Evolutionary conservation across 2,113 vertebrate genomes (phyloP), one percentile per base, ranked within the genome.

Genomic region (Pao palembangensis): DNA sequence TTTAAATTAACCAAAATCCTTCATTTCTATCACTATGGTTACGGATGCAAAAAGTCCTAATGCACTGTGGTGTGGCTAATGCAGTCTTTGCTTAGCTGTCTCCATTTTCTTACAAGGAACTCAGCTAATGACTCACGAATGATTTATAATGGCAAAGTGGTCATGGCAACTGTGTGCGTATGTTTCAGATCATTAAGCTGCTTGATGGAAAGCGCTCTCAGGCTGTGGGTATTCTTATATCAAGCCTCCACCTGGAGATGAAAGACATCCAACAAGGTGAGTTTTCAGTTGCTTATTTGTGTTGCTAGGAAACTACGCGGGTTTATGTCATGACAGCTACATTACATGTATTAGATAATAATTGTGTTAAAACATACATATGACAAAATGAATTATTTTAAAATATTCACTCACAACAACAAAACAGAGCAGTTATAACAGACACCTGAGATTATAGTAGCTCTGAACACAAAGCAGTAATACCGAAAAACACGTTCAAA

Each of bases 201-300:
- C 66, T 99, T 86, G 95, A 98, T 76, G 92, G 93, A 70, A 99
- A 96, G 58, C 91, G 96, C 51, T 99, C 96, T 75, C 94, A 98
- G 78, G 91, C 94, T 46, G 96, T 99, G 72, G 96, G 95, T 76
- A 98, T 99, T 87, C 87, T 99, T 85, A 99, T 98, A 85, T 99
- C 97, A 0, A 98, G 97, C 88, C 93, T 99, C 64, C 96, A 98
- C 71, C 90, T 99, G 77, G 96, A 99, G 65, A 98, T 98, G 94
- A 98, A 96, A 80, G 96, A 98, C 71, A 98, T 99, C 71, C 93
- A 94, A 50, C 94, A 95, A 77, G 96, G 97, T 99, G 69, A 88
- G 91, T 3, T 38, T 31, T 56, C 4, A 55, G 21, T 48, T 2
- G 1, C 16, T 34, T n/a, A 28, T 21, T 17, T 20, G 48, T 64